These are phyloP conservation scores for Eristalinus sepulchralis DNA, from an alignment of 2,888 invertebrate species.

Conservation along the genomic window DNA sequence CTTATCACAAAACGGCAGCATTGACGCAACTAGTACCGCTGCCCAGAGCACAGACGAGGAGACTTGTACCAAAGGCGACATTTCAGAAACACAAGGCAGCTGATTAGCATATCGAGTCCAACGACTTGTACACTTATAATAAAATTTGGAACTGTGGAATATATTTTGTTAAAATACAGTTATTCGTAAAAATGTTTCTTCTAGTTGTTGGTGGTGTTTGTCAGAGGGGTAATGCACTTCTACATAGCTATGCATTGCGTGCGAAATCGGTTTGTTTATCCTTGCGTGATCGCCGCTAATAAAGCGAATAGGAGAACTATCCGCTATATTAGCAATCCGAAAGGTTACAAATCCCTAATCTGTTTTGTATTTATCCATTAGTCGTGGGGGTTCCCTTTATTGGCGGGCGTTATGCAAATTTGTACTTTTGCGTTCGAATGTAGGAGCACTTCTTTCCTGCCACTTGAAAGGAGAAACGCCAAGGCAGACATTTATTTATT, in stretches of 20 bases:
- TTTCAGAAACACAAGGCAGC: constrained; percentile 3
- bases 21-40: not conserved
- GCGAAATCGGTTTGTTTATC: constrained; percentile 29
- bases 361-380: constrained; percentile 23
- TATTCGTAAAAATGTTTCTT: constrained; percentile 7
- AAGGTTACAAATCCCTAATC: constrained; percentile 35
- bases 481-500: not conserved
- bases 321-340: constrained; percentile 20
- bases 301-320: constrained; percentile 10
- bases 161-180: constrained; percentile 49
- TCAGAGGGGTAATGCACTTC: not conserved
- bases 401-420: not conserved
- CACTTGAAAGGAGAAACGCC: not conserved
- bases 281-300: constrained; percentile 32
- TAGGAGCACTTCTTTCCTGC: not conserved
- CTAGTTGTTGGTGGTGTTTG: not conserved
- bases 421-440: not conserved
- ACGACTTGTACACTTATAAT: constrained; percentile 10
- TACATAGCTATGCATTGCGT: constrained; percentile 7
- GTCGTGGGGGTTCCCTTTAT: not conserved
- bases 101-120: constrained; percentile 34
- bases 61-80: not conserved
- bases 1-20: constrained; percentile 37
- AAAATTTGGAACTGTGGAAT: constrained; percentile 36
- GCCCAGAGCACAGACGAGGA: constrained; percentile 1